phyloP scores from a whole-genome alignment of 2,888 invertebrate genomes.

The Ornithoptera priamus region DNA sequence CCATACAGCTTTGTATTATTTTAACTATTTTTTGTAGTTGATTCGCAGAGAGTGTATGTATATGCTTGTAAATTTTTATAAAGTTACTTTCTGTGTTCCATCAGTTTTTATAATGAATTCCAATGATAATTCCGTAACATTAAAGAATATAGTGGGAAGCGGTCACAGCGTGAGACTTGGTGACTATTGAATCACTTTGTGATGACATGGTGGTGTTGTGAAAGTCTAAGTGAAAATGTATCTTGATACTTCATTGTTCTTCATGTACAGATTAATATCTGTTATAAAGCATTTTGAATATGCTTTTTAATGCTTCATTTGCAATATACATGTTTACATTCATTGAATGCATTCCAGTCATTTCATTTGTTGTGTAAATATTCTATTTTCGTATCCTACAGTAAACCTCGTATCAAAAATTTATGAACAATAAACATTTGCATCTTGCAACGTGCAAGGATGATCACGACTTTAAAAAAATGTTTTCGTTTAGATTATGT shows the following conservation, averaged over 20 bases:
- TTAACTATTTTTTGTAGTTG: no score
- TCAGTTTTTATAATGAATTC: neutral
- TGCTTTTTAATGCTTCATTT: slow-evolving; percentile 21
- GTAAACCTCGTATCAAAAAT: no score
- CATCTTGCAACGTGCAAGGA: neutral
- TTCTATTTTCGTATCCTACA: no score
- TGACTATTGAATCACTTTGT: slow-evolving; percentile 14
- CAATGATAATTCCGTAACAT: slow-evolving; percentile 5
- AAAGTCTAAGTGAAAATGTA: slow-evolving; percentile 27
- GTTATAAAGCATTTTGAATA: slow-evolving; percentile 13
- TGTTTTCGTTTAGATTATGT: no score
- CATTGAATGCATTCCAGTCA: neutral
- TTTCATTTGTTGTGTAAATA: neutral
- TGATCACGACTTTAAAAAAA: no score
- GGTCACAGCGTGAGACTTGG: slow-evolving; percentile 23
- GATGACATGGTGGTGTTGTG: slow-evolving; percentile 26
- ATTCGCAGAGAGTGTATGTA: no score
- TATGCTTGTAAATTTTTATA: no score
- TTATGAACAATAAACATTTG: neutral
- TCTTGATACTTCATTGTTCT: slow-evolving; percentile 25
- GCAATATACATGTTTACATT: slow-evolving; percentile 1
- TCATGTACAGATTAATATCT: slow-evolving; percentile 15
- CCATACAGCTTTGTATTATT: no score
- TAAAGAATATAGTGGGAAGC: neutral
- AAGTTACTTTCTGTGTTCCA: no score